Conservation (phyloP, 2,888 invertebrate genomes). For the Sturmia bella region DNA sequence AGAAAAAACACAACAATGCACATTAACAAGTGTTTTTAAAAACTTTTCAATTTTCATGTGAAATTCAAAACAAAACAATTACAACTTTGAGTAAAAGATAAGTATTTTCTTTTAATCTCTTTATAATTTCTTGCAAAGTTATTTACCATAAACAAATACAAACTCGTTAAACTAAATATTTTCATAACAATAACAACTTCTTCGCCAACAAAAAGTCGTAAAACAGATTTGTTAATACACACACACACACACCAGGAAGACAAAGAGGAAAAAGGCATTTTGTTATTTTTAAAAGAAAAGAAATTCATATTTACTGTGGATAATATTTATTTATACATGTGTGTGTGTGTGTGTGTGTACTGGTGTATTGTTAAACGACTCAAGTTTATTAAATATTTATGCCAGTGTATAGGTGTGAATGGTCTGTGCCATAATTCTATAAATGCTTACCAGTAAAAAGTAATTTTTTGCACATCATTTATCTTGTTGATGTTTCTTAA, state of each 20-base stretch:
- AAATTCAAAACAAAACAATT: constrained; percentile 9
- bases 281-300: background rate
- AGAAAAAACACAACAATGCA: background rate
- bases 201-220: background rate
- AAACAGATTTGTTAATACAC: constrained; percentile 8
- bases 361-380: constrained; percentile 20
- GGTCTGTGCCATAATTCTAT: background rate
- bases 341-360: background rate
- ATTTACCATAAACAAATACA: constrained; percentile 23
- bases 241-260: too few species aligned
- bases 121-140: constrained; percentile 22
- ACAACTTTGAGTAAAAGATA: constrained; percentile 7
- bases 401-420: background rate
- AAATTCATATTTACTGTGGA: background rate
- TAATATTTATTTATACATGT: background rate
- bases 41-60: constrained; percentile 1
- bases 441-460: background rate
- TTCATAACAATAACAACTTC: constrained; percentile 2
- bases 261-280: constrained; percentile 1
- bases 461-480: constrained; percentile 19
- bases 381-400: constrained; percentile 28
- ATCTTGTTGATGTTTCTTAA: constrained; percentile 1
- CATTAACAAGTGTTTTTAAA: background rate
- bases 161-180: constrained; percentile 21
- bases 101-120: constrained; percentile 18